Percentiles rank a stretch among this genome's conserved stretches.
Conservation (phyloP, 2,888 invertebrate genomes). For the Nipponacmea schrenckii region DNA sequence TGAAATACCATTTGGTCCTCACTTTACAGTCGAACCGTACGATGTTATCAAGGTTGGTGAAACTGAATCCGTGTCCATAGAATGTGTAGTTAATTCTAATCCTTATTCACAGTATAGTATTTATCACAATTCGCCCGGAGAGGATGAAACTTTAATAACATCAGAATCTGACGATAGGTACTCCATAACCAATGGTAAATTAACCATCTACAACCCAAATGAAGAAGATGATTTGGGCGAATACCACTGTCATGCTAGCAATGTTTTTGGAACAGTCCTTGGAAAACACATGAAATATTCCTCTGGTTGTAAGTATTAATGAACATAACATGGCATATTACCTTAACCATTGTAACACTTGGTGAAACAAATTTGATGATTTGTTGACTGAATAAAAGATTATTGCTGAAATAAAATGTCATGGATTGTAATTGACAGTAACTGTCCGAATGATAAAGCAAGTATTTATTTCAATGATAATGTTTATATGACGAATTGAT, state of each 20-base stretch:
- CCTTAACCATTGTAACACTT: background rate
- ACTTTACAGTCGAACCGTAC: constrained; percentile 76
- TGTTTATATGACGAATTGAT: no score
- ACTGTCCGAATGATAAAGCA: no score
- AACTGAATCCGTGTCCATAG: constrained; percentile 34
- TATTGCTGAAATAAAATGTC: no score
- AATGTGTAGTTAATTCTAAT: constrained; percentile 75
- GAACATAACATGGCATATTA: constrained; percentile 18
- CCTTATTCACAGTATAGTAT: constrained; percentile 88
- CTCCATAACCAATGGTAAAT: constrained; percentile 89
- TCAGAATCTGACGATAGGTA: constrained; percentile 67
- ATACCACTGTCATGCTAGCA: constrained; percentile 92
- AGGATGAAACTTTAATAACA: constrained; percentile 24
- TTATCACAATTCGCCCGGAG: constrained; percentile 75
- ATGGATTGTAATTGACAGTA: no score
- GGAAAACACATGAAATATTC: constrained; percentile 88
- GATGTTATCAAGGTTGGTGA: constrained; percentile 55
- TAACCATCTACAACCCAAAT: constrained; percentile 85
- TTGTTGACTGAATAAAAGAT: background rate
- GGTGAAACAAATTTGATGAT: background rate
- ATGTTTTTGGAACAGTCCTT: constrained; percentile 86
- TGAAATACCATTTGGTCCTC: constrained; percentile 87
- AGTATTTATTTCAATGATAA: no score
- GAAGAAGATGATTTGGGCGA: constrained; percentile 84
- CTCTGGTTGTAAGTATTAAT: constrained; percentile 77